A percentile compares a stretch with the other conserved stretches of the same genome.
phyloP scores from a whole-genome alignment of 2,113 vertebrate genomes.

The Galeopterus variegatus region DNA sequence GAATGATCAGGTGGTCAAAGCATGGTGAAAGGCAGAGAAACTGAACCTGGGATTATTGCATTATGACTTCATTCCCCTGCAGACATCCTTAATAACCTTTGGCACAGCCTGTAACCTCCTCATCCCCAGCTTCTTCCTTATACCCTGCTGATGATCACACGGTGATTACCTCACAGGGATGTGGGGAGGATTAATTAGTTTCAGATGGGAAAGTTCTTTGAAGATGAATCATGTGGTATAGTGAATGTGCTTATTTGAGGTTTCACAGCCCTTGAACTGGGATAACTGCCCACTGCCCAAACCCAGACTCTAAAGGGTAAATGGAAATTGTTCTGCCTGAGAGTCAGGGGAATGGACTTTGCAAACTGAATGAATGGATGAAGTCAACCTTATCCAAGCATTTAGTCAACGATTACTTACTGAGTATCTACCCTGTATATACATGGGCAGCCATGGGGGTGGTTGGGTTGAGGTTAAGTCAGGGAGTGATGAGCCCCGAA shows the following conservation, averaged over 20 bases:
- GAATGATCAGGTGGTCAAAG: neutral
- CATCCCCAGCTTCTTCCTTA: constrained; percentile 61
- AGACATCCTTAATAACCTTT: constrained; percentile 52
- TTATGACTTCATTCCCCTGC: constrained; percentile 40
- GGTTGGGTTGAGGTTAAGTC: rapidly evolving
- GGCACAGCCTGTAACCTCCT: constrained; percentile 33
- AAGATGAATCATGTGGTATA: constrained; percentile 60
- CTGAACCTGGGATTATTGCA: neutral
- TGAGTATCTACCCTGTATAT: neutral
- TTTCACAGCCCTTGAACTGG: neutral
- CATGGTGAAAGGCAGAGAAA: neutral
- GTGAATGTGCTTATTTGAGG: constrained; percentile 49
- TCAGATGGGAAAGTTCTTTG: constrained; percentile 71
- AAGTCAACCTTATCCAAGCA: neutral
- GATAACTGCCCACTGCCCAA: neutral
- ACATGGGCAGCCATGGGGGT: rapidly evolving
- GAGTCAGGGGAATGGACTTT: neutral
- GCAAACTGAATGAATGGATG: neutral
- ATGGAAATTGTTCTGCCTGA: neutral
- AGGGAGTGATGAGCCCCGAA: neutral
- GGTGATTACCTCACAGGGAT: constrained; percentile 60
- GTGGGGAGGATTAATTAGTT: constrained; percentile 64
- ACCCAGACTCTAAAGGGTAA: neutral
- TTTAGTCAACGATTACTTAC: neutral
- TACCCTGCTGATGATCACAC: constrained; percentile 22